Evolutionary conservation across 1,140 invertebrate species (phyloP).

Genomic region (Micrasema minimum): DNA sequence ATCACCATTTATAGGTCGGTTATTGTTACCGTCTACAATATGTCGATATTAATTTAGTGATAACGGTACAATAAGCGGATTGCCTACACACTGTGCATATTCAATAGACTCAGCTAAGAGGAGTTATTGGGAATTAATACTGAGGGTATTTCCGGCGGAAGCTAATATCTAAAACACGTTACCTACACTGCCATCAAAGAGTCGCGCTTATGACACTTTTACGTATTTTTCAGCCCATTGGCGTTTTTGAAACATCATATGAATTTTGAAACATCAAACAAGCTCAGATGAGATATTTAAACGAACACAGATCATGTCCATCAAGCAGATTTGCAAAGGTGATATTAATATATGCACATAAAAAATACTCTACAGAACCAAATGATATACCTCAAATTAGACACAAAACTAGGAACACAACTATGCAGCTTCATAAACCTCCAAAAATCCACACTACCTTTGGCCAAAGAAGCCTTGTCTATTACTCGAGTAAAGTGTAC

Average conservation of each 20-base stretch:
- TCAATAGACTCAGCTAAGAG: conserved; percentile 21
- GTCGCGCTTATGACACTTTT: not conserved
- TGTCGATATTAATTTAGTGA: conserved; percentile 46
- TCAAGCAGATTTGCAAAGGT: too few relatives aligned
- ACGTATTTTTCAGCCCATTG: not conserved
- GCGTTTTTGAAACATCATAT: not conserved
- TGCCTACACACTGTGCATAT: conserved; percentile 32
- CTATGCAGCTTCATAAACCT: too few relatives aligned
- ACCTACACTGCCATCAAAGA: not conserved
- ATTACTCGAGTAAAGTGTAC: too few relatives aligned
- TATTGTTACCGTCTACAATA: conserved; percentile 39
- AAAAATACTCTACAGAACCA: too few relatives aligned
- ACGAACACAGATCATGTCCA: too few relatives aligned
- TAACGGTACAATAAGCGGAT: conserved; percentile 46
- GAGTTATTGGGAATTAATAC: conserved; percentile 10
- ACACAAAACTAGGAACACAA: too few relatives aligned
- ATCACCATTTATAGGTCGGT: conserved; percentile 6
- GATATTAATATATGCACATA: too few relatives aligned
- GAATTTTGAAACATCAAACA: too few relatives aligned
- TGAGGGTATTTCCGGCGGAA: not conserved
- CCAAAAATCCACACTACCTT: too few relatives aligned
- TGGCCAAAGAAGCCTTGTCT: too few relatives aligned
- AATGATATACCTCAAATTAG: too few relatives aligned
- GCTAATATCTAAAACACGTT: not conserved
- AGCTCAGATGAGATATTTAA: too few relatives aligned